Percentiles rank a stretch among this genome's conserved stretches.
phyloP scores from a whole-genome alignment of 2,113 vertebrate species.

The Zingel zingel region DNA sequence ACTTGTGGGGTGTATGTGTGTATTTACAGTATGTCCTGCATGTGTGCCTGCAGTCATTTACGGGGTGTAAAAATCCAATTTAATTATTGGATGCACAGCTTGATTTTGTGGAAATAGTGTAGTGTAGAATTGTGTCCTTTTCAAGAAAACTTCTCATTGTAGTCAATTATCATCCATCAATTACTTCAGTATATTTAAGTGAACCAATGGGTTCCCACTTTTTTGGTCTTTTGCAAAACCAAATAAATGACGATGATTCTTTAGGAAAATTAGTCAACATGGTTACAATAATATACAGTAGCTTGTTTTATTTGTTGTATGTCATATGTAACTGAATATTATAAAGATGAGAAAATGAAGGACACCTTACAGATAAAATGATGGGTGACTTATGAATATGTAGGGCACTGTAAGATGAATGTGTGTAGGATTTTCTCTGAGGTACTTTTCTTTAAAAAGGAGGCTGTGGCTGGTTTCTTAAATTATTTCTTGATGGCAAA shows the following conservation, averaged over 20 bases:
- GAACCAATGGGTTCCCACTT: not conserved
- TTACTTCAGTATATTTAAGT: not conserved
- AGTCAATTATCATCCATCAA: conserved; percentile 26
- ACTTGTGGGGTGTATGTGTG: not conserved
- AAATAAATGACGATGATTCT: not conserved
- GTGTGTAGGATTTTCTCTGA: conserved; percentile 15
- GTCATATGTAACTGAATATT: not conserved
- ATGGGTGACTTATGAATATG: not conserved
- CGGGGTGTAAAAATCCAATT: not conserved
- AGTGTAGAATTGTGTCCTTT: not conserved
- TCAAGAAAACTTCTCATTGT: not conserved
- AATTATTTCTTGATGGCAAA: conserved; percentile 31
- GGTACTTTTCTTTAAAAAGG: not conserved
- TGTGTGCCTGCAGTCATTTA: not conserved
- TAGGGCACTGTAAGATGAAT: not conserved
- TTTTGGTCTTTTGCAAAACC: not conserved
- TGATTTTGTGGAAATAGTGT: not conserved
- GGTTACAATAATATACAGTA: not conserved
- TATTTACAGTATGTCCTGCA: not conserved
- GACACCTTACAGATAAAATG: not conserved
- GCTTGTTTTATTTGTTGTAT: not conserved
- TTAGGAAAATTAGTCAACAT: not conserved
- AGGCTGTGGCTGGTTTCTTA: conserved; percentile 1
- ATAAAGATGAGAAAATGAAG: not conserved
- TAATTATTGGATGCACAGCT: not conserved